phyloP scores from a whole-genome alignment of 2,797 vertebrate genomes.

The Notoglanidium macrostoma region DNA sequence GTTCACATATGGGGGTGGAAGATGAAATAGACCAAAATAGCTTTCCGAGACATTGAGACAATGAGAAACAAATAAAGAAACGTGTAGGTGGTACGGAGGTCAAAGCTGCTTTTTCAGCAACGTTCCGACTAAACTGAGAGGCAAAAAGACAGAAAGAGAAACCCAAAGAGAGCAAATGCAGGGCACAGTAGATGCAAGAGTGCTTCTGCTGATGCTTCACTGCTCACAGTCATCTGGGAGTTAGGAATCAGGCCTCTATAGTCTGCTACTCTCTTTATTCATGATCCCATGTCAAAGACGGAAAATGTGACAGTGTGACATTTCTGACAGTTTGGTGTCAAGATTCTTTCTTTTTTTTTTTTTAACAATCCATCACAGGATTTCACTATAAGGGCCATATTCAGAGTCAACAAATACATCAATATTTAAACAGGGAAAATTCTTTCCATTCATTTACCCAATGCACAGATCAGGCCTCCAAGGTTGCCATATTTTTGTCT shows the following conservation, averaged over 20 bases:
- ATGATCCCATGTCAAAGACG: slow-evolving; percentile 58
- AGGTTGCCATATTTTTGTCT: not conserved
- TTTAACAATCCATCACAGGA: slow-evolving; percentile 56
- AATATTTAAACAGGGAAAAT: slow-evolving; percentile 5
- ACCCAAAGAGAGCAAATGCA: slow-evolving; percentile 41
- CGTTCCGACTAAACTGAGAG: slow-evolving; percentile 26
- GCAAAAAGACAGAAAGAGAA: slow-evolving; percentile 33
- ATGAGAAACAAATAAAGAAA: slow-evolving; percentile 60
- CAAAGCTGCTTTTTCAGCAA: slow-evolving; percentile 22
- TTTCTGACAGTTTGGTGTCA: slow-evolving; percentile 84
- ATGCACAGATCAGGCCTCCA: not conserved
- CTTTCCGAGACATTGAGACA: slow-evolving; percentile 59
- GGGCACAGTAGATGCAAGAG: slow-evolving; percentile 35
- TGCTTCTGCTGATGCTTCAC: slow-evolving; percentile 51
- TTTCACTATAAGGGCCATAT: slow-evolving; percentile 18
- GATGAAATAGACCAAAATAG: slow-evolving; percentile 66
- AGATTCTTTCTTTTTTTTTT: slow-evolving; percentile 34
- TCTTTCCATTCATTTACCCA: not conserved
- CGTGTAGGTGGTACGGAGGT: slow-evolving; percentile 43
- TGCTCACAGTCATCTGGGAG: slow-evolving; percentile 63
- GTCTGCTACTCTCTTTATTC: slow-evolving; percentile 58
- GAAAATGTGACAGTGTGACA: slow-evolving; percentile 76
- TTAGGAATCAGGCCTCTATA: slow-evolving; percentile 62
- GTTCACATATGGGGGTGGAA: slow-evolving; percentile 60
- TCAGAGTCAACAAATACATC: not conserved